Evolutionary conservation across 2,888 invertebrate species (phyloP).

Genomic region (Rhimphoctona megacephalus): DNA sequence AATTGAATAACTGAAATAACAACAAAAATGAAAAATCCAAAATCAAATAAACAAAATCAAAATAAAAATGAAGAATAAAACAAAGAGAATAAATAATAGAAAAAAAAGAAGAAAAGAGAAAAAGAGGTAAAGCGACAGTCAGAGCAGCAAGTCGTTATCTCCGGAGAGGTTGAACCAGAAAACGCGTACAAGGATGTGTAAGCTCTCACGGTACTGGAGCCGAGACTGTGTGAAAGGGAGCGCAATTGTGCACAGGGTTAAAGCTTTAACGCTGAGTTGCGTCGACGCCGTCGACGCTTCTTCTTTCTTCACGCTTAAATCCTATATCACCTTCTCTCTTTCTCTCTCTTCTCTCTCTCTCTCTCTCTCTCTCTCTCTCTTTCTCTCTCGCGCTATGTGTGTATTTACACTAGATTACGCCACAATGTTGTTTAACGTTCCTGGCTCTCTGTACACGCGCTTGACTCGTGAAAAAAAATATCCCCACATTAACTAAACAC

Average conservation of each 20-base stretch:
- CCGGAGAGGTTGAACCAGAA: conserved; percentile 47
- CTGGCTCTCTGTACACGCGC: neutral
- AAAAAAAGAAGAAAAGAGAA: neutral
- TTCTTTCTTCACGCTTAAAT: neutral
- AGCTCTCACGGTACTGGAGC: conserved; percentile 27
- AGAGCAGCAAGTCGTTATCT: conserved; percentile 62
- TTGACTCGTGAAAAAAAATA: neutral
- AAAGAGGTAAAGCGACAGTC: conserved; percentile 43
- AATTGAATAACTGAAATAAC: neutral
- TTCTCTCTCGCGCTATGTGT: conserved; percentile 12
- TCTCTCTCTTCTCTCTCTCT: neutral
- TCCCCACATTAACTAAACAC: neutral
- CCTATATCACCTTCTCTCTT: neutral
- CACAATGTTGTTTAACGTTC: conserved; percentile 34
- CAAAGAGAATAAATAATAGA: conserved; percentile 24
- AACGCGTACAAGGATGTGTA: conserved; percentile 42
- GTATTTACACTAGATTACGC: conserved; percentile 63
- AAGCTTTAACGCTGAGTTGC: conserved; percentile 64
- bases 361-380: conserved; percentile 10
- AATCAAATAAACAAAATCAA: neutral
- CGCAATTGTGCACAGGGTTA: conserved; percentile 56
- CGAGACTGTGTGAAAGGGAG: conserved; percentile 61
- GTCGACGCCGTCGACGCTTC: conserved; percentile 38
- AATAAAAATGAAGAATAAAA: neutral
- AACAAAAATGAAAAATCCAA: neutral